Percentiles rank a stretch among this genome's conserved stretches.
Evolutionary conservation across 2,888 invertebrate genomes (phyloP).

Genomic region (Drosophila anomelani): DNA sequence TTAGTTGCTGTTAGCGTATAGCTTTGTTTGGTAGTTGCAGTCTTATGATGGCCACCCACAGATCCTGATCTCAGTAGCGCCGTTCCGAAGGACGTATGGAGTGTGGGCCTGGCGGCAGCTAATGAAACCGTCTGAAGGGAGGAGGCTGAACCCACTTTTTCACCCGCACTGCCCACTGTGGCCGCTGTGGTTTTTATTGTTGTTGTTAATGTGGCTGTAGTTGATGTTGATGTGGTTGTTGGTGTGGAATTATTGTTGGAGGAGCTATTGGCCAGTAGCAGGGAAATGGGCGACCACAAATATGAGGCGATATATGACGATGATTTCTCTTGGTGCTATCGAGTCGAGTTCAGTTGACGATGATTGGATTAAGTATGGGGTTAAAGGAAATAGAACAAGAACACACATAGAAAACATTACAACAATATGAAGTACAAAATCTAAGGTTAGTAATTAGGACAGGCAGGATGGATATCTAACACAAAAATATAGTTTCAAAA

Average conservation of each 20-base stretch:
- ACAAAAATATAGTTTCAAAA: background rate
- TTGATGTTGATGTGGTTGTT: slow-evolving; percentile 34
- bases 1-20: slow-evolving; percentile 52
- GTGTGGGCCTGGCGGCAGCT: slow-evolving; percentile 43
- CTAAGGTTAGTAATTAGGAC: slow-evolving; percentile 1
- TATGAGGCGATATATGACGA: slow-evolving; percentile 68
- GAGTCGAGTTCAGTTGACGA: slow-evolving; percentile 17
- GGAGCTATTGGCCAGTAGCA: slow-evolving; percentile 44
- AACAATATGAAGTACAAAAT: slow-evolving; percentile 14
- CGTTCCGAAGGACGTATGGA: slow-evolving; percentile 27
- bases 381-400: slow-evolving; percentile 51
- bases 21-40: slow-evolving; percentile 46
- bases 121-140: slow-evolving; percentile 62
- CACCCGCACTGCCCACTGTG: slow-evolving; percentile 11
- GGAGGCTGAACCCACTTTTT: slow-evolving; percentile 15
- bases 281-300: slow-evolving; percentile 65
- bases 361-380: slow-evolving; percentile 1
- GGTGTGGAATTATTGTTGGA: slow-evolving; percentile 20
- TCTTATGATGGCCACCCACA: slow-evolving; percentile 37
- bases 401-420: slow-evolving; percentile 37
- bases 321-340: slow-evolving; percentile 66
- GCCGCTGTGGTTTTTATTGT: slow-evolving; percentile 21
- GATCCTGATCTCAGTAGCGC: slow-evolving; percentile 25
- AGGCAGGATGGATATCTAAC: slow-evolving; percentile 5
- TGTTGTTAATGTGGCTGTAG: slow-evolving; percentile 28